A percentile compares a stretch with the other conserved stretches of the same genome.
Evolutionary conservation across 2,888 invertebrate genomes (phyloP).

Genomic region (Leptinotarsa rubiginosa): DNA sequence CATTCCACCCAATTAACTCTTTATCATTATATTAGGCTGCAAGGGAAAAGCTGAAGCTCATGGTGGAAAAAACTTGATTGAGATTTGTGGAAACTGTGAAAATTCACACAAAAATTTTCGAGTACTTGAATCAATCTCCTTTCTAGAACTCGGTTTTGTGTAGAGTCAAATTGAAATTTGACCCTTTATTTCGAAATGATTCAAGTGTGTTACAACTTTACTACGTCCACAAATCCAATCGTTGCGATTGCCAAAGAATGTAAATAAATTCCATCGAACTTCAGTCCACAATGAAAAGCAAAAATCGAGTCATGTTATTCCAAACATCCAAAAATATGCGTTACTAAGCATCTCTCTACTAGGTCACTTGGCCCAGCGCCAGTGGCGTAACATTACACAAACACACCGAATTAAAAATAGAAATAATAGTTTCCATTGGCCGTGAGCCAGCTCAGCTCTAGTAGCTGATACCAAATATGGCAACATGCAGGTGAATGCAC

Average conservation of each 20-base stretch:
- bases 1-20: conserved; percentile 25
- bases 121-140: too few relatives aligned
- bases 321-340: conserved; percentile 31
- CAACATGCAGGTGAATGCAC: conserved; percentile 42
- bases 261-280: neutral
- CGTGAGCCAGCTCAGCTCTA: conserved; percentile 51
- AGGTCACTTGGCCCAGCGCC: conserved; percentile 63
- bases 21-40: neutral
- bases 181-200: neutral
- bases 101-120: too few relatives aligned
- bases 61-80: too few relatives aligned
- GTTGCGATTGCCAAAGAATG: neutral
- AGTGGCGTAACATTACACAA: conserved; percentile 56
- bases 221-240: neutral
- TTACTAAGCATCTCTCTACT: conserved; percentile 51
- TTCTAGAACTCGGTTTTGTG: neutral
- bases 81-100: too few relatives aligned
- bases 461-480: conserved; percentile 58
- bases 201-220: neutral
- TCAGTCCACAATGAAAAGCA: neutral
- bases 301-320: conserved; percentile 5
- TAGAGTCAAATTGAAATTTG: neutral
- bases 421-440: conserved; percentile 49
- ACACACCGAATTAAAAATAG: conserved; percentile 67
- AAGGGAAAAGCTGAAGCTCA: too few relatives aligned